Evolutionary conservation across 2,113 vertebrate genomes (phyloP).

Genomic region (Cavia aperea): DNA sequence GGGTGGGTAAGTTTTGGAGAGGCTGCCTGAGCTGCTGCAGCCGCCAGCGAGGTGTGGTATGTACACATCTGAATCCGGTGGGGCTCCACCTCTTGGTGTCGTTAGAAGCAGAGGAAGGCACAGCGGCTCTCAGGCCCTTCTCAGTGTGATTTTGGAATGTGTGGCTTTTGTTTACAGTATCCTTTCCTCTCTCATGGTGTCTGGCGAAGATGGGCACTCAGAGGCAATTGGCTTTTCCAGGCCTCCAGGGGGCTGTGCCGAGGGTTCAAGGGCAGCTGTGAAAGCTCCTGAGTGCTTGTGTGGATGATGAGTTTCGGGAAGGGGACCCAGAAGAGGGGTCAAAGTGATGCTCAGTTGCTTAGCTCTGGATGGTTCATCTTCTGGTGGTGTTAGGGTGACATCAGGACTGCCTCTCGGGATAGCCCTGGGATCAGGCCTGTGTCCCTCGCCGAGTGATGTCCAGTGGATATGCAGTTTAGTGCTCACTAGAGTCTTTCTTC

Average conservation of each 20-base stretch:
- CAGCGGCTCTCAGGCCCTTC: background rate
- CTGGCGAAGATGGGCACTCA: background rate
- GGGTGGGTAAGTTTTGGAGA: background rate
- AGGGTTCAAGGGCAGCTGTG: background rate
- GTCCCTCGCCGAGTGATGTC: background rate
- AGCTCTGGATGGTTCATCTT: background rate
- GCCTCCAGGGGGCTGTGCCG: background rate
- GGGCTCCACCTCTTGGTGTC: accelerated
- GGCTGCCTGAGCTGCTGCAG: background rate
- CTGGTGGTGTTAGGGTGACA: background rate
- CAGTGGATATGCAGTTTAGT: background rate
- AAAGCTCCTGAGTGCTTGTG: background rate
- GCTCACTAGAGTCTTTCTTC: background rate
- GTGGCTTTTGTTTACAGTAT: background rate
- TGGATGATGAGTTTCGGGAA: background rate
- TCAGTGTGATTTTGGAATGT: background rate
- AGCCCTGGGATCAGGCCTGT: background rate
- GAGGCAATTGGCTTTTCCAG: conserved; percentile 25
- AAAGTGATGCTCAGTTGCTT: background rate
- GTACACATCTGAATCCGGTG: background rate
- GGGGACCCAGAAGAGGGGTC: background rate
- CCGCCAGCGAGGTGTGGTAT: background rate
- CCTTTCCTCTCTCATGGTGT: background rate
- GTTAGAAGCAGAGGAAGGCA: background rate
- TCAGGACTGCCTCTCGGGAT: background rate